These are phyloP conservation scores for Daphoenositta chrysoptera DNA, from an alignment of 2,113 vertebrate species.

Conservation along the genomic window DNA sequence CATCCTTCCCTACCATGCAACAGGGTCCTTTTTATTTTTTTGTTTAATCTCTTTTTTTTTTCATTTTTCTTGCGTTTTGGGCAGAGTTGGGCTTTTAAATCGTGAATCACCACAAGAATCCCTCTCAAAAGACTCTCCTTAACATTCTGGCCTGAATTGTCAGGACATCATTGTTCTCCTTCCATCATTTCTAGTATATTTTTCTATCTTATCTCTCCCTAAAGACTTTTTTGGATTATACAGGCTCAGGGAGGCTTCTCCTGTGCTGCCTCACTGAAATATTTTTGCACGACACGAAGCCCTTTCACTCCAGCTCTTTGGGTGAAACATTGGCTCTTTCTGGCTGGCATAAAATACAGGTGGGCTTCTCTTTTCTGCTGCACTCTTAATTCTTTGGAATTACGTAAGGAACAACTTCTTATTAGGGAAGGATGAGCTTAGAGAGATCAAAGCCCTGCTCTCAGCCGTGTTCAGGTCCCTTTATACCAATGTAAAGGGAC, in stretches of 20 bases:
- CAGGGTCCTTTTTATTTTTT: too few species aligned
- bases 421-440: background rate
- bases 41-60: background rate
- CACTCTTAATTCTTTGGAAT: background rate
- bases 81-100: background rate
- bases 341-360: background rate
- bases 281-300: background rate
- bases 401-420: background rate
- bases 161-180: background rate
- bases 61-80: rapidly evolving
- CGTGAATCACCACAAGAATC: background rate
- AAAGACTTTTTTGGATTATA: background rate
- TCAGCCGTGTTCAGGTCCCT: background rate
- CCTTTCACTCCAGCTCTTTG: background rate
- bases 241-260: background rate
- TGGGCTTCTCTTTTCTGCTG: background rate
- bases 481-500: background rate
- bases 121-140: background rate
- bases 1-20: background rate
- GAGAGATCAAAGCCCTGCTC: conserved; percentile 31
- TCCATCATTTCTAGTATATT: background rate
- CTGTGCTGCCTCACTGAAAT: background rate
- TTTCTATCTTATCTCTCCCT: background rate
- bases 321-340: background rate
- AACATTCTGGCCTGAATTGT: background rate